A percentile compares a stretch with the other conserved stretches of the same genome.
Conservation (phyloP, 2,113 vertebrate genomes). For the Epinephelus cyanopodus region DNA sequence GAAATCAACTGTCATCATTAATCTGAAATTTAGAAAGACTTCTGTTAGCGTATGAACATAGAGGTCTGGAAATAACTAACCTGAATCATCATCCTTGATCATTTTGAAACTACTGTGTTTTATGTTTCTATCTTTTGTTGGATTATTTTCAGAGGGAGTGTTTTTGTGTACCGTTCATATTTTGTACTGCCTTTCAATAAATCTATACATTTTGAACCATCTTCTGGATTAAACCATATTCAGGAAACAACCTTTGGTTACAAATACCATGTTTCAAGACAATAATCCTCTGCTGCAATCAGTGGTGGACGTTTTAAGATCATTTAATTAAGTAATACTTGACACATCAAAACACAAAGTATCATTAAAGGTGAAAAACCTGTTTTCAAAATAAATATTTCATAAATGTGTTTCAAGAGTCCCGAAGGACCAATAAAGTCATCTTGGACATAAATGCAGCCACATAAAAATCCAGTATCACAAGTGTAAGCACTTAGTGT, state of each 20-base stretch:
- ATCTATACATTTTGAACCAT: not conserved
- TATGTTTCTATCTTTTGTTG: not conserved
- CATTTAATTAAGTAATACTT: not conserved
- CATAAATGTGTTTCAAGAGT: not conserved
- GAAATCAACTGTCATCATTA: constrained; percentile 3
- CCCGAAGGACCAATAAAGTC: no score
- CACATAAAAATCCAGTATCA: no score
- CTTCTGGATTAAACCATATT: not conserved
- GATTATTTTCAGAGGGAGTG: not conserved
- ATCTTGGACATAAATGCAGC: no score
- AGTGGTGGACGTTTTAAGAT: not conserved
- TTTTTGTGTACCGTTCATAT: not conserved
- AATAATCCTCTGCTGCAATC: not conserved
- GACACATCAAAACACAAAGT: not conserved
- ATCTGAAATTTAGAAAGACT: not conserved
- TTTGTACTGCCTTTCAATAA: not conserved
- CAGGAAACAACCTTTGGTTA: not conserved
- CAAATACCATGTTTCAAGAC: not conserved
- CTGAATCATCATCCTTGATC: not conserved
- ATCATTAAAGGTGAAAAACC: not conserved
- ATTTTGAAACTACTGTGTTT: not conserved
- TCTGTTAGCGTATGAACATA: not conserved
- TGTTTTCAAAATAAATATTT: not conserved
- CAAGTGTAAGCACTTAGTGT: not conserved
- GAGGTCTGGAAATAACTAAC: not conserved